These are phyloP conservation scores for rabbit (Oryctolagus cuniculus) DNA, from an alignment of 2,113 vertebrate species.

Conservation along the genomic window DNA sequence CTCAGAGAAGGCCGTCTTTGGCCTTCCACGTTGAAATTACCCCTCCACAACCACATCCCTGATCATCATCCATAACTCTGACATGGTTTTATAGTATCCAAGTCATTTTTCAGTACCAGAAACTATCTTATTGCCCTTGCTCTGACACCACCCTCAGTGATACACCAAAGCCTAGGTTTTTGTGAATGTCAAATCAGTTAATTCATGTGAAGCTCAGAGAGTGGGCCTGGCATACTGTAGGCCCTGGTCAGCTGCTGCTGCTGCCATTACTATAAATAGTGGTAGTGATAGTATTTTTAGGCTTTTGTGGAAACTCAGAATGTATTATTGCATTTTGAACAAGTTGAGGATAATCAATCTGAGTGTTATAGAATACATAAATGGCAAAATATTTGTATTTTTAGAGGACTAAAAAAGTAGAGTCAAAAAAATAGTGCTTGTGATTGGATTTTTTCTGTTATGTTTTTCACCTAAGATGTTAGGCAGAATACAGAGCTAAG, in stretches of 20 bases:
- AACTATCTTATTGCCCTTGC: neutral
- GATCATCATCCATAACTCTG: neutral
- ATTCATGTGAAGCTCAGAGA: neutral
- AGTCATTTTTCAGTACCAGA: conserved; percentile 33
- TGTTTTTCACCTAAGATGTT: conserved; percentile 19
- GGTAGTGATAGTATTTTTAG: neutral
- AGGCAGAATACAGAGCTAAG: neutral
- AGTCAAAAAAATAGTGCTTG: conserved; percentile 51
- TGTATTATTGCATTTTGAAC: conserved; percentile 7
- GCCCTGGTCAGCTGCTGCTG: neutral
- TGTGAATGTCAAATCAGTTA: neutral
- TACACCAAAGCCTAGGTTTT: conserved; percentile 23
- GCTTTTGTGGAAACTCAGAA: neutral
- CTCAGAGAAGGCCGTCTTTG: neutral
- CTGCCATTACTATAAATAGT: neutral
- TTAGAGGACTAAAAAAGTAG: conserved; percentile 11
- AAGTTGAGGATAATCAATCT: conserved; percentile 1
- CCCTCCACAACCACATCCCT: neutral
- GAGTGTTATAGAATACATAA: neutral
- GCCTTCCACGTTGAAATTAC: neutral
- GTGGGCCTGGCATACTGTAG: neutral
- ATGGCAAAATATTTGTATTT: conserved; percentile 44
- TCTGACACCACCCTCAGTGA: neutral
- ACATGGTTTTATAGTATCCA: neutral
- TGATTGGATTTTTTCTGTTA: neutral